Percentiles rank a stretch among this genome's conserved stretches.
Conservation (phyloP, 64 coral and sea anemone species). For the Actinia tenebrosa region DNA sequence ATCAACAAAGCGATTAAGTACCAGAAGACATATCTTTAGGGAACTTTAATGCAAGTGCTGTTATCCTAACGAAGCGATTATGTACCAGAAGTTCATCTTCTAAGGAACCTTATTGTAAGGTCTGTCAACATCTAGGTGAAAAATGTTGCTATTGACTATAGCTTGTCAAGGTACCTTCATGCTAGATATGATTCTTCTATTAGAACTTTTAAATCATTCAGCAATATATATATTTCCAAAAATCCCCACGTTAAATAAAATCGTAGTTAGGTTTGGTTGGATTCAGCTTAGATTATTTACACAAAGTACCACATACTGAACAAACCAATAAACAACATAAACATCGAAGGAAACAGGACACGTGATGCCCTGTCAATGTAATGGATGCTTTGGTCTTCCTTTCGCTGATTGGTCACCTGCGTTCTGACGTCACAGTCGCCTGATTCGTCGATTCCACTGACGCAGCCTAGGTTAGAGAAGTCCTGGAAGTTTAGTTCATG, state of each 20-base stretch:
- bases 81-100: no score
- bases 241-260: no score
- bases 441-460: not conserved
- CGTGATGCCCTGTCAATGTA: constrained; percentile 39
- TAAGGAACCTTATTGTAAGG: no score
- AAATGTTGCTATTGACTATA: no score
- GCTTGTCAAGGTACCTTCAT: no score
- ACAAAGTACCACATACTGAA: not conserved
- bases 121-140: no score
- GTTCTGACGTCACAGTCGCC: not conserved
- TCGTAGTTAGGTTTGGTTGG: no score
- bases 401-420: not conserved
- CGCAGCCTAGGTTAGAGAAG: not conserved
- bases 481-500: not conserved
- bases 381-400: constrained; percentile 11
- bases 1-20: not conserved
- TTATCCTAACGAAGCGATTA: no score
- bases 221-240: no score
- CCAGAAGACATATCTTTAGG: not conserved
- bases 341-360: constrained; percentile 29
- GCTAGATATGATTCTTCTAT: no score
- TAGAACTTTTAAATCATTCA: no score
- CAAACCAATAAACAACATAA: constrained; percentile 2
- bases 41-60: no score
- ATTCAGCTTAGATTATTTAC: not conserved